Evolutionary conservation across 2,797 vertebrate species (phyloP).

Genomic region (Micrastur ruficollis): DNA sequence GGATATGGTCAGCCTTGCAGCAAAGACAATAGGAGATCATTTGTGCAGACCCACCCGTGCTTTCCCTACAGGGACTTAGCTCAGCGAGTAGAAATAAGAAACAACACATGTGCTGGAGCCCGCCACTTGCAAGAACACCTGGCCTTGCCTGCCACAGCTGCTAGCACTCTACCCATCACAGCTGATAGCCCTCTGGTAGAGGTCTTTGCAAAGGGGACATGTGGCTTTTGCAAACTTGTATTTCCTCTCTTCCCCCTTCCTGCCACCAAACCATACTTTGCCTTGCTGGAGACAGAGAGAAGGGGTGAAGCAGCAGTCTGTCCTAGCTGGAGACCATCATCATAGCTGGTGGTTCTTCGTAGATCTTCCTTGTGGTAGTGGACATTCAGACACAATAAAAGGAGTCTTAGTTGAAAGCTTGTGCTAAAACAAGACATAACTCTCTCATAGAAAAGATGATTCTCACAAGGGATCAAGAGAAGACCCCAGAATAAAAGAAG

Average conservation of each 20-base stretch:
- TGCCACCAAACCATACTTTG: neutral
- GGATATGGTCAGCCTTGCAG: neutral
- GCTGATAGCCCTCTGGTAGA: neutral
- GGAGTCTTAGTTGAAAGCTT: neutral
- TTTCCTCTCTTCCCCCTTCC: neutral
- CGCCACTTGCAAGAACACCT: conserved; percentile 25
- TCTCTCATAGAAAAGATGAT: neutral
- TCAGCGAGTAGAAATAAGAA: neutral
- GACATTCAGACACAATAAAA: neutral
- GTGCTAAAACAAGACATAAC: neutral
- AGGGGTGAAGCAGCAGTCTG: neutral
- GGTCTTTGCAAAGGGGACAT: neutral
- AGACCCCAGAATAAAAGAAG: neutral
- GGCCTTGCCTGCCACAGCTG: conserved; percentile 4
- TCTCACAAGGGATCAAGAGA: neutral
- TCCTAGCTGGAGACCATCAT: neutral
- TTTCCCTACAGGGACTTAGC: neutral
- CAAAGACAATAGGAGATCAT: conserved; percentile 20
- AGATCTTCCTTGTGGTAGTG: neutral
- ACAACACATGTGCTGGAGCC: neutral
- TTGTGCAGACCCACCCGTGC: neutral
- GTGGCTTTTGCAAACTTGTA: neutral
- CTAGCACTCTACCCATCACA: neutral
- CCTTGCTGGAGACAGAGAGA: neutral
- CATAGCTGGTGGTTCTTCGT: neutral